Evolutionary conservation across 1,140 invertebrate species (phyloP).

Genomic region (Neodiprion virginianus): DNA sequence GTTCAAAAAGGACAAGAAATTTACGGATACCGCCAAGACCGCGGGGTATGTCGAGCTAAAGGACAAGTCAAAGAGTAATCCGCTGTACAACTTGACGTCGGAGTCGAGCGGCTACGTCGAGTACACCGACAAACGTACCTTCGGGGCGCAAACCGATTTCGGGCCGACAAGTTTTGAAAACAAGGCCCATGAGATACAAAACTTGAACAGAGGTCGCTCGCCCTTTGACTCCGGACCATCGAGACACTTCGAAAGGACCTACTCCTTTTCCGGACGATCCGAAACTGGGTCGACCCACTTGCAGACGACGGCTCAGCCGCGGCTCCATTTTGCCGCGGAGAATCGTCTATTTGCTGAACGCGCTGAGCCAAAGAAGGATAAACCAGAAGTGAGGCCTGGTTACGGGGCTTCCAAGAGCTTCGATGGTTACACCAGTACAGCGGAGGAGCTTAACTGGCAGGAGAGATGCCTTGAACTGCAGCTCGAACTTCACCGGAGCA

Average conservation of each 20-base stretch:
- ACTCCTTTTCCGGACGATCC: conserved; percentile 37
- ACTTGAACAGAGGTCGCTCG: conserved; percentile 35
- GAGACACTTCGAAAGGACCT: conserved; percentile 42
- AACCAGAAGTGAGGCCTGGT: conserved; percentile 36
- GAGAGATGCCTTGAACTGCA: conserved; percentile 84
- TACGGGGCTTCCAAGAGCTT: conserved; percentile 55
- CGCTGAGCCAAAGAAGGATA: conserved; percentile 46
- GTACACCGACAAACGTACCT: conserved; percentile 48
- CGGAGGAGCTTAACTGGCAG: conserved; percentile 76
- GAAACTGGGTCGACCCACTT: conserved; percentile 11
- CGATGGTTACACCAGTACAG: conserved; percentile 52
- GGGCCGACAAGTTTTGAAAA: conserved; percentile 33
- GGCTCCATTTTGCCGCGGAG: conserved; percentile 30
- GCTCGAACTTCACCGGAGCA: conserved; percentile 80
- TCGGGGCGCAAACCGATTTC: conserved; percentile 38
- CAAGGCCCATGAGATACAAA: conserved; percentile 29
- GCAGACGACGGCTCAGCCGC: conserved; percentile 42
- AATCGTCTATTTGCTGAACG: conserved; percentile 23
- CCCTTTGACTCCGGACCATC: conserved; percentile 42
- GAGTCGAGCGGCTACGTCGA: conserved; percentile 57
- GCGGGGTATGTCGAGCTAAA: conserved; percentile 55
- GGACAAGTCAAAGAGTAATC: conserved; percentile 43
- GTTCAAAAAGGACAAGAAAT: conserved; percentile 52
- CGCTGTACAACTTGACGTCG: conserved; percentile 51
- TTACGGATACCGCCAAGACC: conserved; percentile 44